Evolutionary conservation across 53 echinoderm and acorn worm genomes (phyloP).

Genomic region (Arbacia lixula): DNA sequence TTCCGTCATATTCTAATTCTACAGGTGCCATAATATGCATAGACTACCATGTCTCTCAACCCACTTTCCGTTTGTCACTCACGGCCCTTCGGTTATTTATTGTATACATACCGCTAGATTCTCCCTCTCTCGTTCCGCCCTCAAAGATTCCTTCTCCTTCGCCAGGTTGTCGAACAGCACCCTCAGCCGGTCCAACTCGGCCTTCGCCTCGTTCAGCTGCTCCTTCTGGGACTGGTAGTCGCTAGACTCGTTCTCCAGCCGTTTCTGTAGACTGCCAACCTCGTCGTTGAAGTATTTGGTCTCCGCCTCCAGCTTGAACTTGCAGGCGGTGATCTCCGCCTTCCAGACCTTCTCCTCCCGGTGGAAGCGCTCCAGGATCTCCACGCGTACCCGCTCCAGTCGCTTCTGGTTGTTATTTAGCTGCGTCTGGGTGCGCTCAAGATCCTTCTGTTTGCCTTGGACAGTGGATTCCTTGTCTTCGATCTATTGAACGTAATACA

Average conservation of each 20-base stretch:
- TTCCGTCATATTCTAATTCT: too few species aligned
- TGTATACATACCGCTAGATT: conserved; percentile 67
- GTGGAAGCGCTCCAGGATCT: conserved; percentile 71
- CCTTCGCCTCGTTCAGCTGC: conserved; percentile 63
- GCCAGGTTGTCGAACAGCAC: conserved; percentile 58
- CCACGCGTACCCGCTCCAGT: conserved; percentile 69
- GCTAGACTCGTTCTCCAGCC: conserved; percentile 80
- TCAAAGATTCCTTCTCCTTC: conserved; percentile 57
- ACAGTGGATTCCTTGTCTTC: conserved; percentile 82
- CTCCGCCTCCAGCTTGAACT: conserved; percentile 94
- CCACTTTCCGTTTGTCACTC: too few species aligned
- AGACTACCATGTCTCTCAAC: too few species aligned
- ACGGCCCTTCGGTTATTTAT: too few species aligned
- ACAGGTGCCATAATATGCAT: too few species aligned
- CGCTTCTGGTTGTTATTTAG: conserved; percentile 75
- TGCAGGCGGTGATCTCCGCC: conserved; percentile 80
- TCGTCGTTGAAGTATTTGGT: conserved; percentile 94
- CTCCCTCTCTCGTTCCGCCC: conserved; percentile 75
- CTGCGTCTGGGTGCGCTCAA: conserved; percentile 66
- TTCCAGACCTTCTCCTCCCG: conserved; percentile 94
- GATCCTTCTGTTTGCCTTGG: conserved; percentile 56
- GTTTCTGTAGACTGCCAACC: conserved; percentile 71
- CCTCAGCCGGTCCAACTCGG: conserved; percentile 59
- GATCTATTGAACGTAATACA: conserved; percentile 77
- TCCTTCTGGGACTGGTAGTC: conserved; percentile 72